Conservation (phyloP, 2,113 vertebrate species). For the Maccullochella peelii region DNA sequence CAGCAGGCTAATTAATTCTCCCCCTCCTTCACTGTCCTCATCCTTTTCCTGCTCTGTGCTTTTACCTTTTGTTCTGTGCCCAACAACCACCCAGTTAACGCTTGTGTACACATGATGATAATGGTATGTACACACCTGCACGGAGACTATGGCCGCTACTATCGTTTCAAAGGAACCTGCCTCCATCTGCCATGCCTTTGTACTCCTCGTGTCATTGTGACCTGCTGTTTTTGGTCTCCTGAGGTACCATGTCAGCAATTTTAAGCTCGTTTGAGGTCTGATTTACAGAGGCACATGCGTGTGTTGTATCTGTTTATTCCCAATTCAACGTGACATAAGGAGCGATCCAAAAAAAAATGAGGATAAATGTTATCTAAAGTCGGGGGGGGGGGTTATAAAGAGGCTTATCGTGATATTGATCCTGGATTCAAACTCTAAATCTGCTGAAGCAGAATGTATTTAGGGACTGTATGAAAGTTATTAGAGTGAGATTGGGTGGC, state of each 20-base stretch:
- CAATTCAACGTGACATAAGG: background rate
- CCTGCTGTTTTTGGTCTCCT: conserved; percentile 31
- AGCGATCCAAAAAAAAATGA: background rate
- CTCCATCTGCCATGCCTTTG: conserved; percentile 62
- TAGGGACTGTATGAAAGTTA: background rate
- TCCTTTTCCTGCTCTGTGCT: conserved; percentile 9
- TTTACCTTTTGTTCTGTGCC: conserved; percentile 46
- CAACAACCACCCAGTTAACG: background rate
- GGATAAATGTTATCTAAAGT: background rate
- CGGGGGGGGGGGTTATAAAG: conserved; percentile 21
- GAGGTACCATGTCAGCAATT: background rate
- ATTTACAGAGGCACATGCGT: background rate
- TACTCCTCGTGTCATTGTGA: conserved; percentile 38
- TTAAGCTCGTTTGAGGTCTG: background rate
- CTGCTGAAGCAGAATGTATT: background rate
- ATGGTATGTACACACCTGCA: conserved; percentile 75
- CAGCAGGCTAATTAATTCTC: conserved; percentile 41
- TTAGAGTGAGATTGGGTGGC: too few species aligned
- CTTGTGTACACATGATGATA: conserved; percentile 59
- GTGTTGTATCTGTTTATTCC: conserved; percentile 19
- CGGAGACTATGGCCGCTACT: conserved; percentile 3
- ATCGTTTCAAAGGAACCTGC: conserved; percentile 29
- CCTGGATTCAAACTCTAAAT: background rate
- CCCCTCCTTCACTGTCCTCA: conserved; percentile 48
- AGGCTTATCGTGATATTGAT: conserved; percentile 28